Conservation (phyloP, 1,140 invertebrate genomes). For the Drosophila albomicans region DNA sequence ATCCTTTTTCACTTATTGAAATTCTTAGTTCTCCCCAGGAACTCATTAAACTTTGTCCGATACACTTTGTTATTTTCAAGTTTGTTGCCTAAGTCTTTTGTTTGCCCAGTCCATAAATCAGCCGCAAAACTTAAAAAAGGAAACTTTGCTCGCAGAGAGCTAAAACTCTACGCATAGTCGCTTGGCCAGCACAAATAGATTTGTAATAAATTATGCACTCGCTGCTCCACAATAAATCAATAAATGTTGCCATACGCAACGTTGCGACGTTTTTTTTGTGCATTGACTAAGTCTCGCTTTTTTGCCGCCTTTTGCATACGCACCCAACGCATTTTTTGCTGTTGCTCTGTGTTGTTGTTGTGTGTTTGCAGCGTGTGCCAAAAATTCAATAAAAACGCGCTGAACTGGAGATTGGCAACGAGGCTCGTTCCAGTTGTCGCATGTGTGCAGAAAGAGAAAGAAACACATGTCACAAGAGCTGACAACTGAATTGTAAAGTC, state of each 20-base stretch:
- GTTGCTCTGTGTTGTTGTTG: conserved; percentile 1
- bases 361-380: conserved; percentile 61
- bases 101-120: conserved; percentile 62
- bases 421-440: conserved; percentile 25
- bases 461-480: conserved; percentile 31
- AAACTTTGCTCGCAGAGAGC: neutral
- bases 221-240: conserved; percentile 68
- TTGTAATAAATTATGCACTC: conserved; percentile 77
- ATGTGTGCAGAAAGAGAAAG: conserved; percentile 18
- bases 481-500: conserved; percentile 14
- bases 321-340: conserved; percentile 58
- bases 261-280: conserved; percentile 14
- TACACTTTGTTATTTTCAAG: conserved; percentile 19
- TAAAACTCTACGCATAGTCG: conserved; percentile 7
- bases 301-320: conserved; percentile 57
- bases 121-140: conserved; percentile 41
- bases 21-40: neutral
- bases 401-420: conserved; percentile 10
- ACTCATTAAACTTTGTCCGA: conserved; percentile 15
- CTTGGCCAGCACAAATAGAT: conserved; percentile 58
- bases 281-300: conserved; percentile 19
- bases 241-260: conserved; percentile 68
- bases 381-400: conserved; percentile 25
- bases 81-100: conserved; percentile 74
- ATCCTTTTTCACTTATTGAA: too few species aligned